Percentiles rank a stretch among this genome's conserved stretches.
Conservation (phyloP, 2,113 vertebrate species). For the Colistium nudipinnis region DNA sequence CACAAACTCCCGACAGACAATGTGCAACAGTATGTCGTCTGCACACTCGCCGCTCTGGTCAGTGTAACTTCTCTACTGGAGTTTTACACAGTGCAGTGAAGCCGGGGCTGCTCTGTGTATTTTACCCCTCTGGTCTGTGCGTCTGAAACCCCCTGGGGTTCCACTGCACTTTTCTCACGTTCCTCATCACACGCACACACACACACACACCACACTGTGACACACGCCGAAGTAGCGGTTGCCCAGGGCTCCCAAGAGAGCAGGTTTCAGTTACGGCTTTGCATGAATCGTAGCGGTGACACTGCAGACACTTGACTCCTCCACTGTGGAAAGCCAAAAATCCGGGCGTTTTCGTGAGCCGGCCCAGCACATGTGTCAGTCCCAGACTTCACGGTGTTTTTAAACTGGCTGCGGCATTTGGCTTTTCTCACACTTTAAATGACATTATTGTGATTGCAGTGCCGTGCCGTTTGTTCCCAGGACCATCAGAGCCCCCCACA, state of each 20-base stretch:
- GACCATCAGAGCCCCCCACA: conserved; percentile 55
- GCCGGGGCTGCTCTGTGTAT: conserved; percentile 26
- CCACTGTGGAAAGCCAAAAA: conserved; percentile 27
- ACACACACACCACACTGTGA: conserved; percentile 17
- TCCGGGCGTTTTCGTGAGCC: conserved; percentile 26
- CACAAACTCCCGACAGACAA: conserved; percentile 17
- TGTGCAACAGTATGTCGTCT: conserved; percentile 9
- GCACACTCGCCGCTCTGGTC: conserved; percentile 27
- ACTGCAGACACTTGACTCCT: conserved; percentile 59
- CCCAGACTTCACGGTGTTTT: conserved; percentile 52
- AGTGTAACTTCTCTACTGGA: conserved; percentile 31
- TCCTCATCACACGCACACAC: conserved; percentile 6
- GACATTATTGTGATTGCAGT: conserved; percentile 10
- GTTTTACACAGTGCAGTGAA: conserved; percentile 4
- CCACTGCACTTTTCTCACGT: conserved; percentile 41
- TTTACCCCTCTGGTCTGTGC: conserved; percentile 27
- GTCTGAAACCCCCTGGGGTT: conserved; percentile 36
- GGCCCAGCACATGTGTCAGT: conserved; percentile 22
- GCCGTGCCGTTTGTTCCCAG: conserved; percentile 60
- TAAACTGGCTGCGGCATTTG: conserved; percentile 14
- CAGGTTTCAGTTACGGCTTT: conserved; percentile 51
- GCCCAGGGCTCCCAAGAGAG: conserved; percentile 39
- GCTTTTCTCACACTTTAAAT: conserved; percentile 53
- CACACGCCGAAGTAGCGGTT: conserved; percentile 38
- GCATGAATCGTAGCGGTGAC: conserved; percentile 50